phyloP scores from a whole-genome alignment of 2,888 invertebrate species.

The Eutolmus rufibarbis region DNA sequence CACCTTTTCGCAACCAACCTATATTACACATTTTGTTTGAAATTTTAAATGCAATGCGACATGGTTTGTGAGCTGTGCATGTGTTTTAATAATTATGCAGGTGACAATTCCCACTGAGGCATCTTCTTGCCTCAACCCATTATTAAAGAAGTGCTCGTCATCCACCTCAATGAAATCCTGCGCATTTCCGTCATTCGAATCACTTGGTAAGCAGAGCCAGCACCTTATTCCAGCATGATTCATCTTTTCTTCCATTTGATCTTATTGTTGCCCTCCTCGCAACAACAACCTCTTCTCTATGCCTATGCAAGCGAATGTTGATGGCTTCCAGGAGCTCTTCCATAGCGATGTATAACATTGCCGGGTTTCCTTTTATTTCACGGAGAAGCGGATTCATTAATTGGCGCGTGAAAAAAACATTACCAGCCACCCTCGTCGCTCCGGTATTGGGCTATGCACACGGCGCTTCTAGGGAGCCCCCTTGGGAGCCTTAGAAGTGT shows the following conservation, averaged over 20 bases:
- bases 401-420: conserved; percentile 10
- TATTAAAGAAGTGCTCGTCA: background rate
- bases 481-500: background rate
- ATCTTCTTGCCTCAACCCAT: background rate
- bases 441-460: background rate
- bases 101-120: background rate
- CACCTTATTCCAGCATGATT: background rate
- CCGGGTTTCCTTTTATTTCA: conserved; percentile 17
- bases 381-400: conserved; percentile 25
- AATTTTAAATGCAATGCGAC: background rate
- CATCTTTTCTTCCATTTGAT: background rate
- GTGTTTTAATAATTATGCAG: background rate
- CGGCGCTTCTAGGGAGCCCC: background rate
- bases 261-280: background rate
- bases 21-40: background rate
- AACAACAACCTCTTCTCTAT: background rate
- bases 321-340: background rate
- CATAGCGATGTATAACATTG: background rate
- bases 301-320: background rate
- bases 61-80: background rate
- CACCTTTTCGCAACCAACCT: too few relatives aligned
- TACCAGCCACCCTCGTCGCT: background rate
- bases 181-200: background rate
- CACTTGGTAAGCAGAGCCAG: background rate
- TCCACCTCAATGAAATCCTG: background rate